Conservation (phyloP, 1,140 invertebrate species). For the Apis florea region DNA sequence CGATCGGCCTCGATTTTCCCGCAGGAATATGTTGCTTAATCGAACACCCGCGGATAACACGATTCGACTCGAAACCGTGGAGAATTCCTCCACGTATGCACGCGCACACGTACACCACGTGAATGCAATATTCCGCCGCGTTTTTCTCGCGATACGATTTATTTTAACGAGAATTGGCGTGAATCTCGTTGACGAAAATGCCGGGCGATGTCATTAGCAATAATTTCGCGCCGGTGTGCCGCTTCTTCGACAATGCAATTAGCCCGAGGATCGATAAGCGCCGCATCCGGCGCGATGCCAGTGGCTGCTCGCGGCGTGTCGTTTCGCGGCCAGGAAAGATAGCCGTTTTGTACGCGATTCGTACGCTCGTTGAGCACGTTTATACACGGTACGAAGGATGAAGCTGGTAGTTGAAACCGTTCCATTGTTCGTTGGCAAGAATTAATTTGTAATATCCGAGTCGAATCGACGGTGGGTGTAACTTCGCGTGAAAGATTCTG, state of each 20-base stretch:
- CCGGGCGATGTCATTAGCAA: neutral
- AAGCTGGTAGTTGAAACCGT: constrained; percentile 36
- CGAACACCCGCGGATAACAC: constrained; percentile 6
- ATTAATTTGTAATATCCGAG: neutral
- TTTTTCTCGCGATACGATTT: neutral
- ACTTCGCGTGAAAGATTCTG: neutral
- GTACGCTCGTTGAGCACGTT: neutral
- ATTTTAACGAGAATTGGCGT: neutral
- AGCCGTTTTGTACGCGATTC: constrained; percentile 53
- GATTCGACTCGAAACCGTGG: neutral
- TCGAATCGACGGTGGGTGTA: neutral
- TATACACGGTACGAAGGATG: neutral
- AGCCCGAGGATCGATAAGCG: constrained; percentile 12
- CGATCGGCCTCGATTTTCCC: constrained; percentile 17
- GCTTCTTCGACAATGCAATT: constrained; percentile 10
- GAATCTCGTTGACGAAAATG: neutral
- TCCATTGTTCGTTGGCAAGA: constrained; percentile 40
- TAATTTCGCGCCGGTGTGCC: neutral
- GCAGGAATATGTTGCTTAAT: neutral
- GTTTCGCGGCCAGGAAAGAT: constrained; percentile 50
- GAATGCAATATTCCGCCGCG: no score
- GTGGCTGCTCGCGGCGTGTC: constrained; percentile 21
- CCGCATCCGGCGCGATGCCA: neutral
- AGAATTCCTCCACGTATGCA: neutral
- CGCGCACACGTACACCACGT: no score